Percentiles rank a stretch among this genome's conserved stretches.
Conservation (phyloP, 2,113 vertebrate genomes). For the Sprattus sprattus region DNA sequence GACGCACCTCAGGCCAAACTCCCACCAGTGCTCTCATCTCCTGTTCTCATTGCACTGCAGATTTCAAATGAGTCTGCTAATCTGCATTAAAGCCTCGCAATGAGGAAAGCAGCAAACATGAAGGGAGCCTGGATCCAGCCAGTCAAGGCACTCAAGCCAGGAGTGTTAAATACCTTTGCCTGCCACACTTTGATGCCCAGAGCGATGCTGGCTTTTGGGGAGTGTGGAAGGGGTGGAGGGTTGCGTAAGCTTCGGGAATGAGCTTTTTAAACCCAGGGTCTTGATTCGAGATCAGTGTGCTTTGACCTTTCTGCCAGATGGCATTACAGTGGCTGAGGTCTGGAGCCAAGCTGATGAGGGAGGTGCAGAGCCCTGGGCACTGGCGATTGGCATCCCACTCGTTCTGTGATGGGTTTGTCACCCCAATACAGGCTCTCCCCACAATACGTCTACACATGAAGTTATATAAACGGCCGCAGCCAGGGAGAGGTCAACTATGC, state of each 20-base stretch:
- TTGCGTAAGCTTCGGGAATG: slow-evolving; percentile 29
- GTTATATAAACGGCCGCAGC: slow-evolving; percentile 22
- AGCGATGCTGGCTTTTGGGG: neutral
- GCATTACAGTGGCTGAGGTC: slow-evolving; percentile 48
- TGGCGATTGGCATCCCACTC: slow-evolving; percentile 37
- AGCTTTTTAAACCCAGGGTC: slow-evolving; percentile 40
- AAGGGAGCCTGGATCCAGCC: neutral
- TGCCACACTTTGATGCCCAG: slow-evolving; percentile 22
- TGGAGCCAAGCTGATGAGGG: slow-evolving; percentile 36
- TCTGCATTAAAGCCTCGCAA: slow-evolving; percentile 26
- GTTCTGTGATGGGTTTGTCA: slow-evolving; percentile 37
- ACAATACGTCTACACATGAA: slow-evolving; percentile 32
- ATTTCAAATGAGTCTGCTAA: slow-evolving; percentile 17
- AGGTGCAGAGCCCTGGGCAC: slow-evolving; percentile 34
- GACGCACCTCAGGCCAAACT: neutral
- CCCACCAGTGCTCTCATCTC: neutral
- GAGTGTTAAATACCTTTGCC: slow-evolving; percentile 17
- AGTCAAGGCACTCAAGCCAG: slow-evolving; percentile 4
- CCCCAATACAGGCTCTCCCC: slow-evolving; percentile 4
- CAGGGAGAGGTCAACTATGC: neutral
- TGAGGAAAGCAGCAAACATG: neutral
- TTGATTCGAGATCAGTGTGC: slow-evolving; percentile 44
- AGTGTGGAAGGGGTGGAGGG: neutral
- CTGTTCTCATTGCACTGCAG: neutral
- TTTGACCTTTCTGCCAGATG: slow-evolving; percentile 62